Evolutionary conservation across 2,113 vertebrate species (phyloP).

Genomic region (Danio rerio): DNA sequence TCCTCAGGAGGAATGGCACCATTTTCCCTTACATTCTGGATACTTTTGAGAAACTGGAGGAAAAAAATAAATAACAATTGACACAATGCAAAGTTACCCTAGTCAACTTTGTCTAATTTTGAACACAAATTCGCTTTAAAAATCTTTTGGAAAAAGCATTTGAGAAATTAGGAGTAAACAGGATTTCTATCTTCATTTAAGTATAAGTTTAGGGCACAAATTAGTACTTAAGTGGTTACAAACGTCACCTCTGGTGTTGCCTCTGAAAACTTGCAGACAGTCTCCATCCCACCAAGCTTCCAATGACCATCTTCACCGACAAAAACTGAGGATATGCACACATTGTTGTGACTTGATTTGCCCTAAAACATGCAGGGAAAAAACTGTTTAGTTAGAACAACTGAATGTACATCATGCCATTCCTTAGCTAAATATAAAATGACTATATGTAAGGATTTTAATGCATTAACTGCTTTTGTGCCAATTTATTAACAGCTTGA

Average conservation of each 20-base stretch:
- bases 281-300: constrained; percentile 98
- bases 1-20: constrained; percentile 88
- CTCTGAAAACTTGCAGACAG: constrained; percentile 88
- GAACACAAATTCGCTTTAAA: background rate
- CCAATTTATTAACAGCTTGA: background rate
- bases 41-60: constrained; percentile 84
- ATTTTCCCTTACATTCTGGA: constrained; percentile 82
- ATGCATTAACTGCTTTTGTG: too few relatives aligned
- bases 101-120: background rate
- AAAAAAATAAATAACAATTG: background rate
- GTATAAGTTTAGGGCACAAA: background rate
- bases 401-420: too few relatives aligned
- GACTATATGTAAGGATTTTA: too few relatives aligned
- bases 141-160: background rate
- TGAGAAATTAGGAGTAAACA: background rate
- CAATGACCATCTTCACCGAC: constrained; percentile 96
- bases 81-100: constrained; percentile 16
- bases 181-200: background rate
- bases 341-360: constrained; percentile 93
- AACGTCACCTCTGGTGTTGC: constrained; percentile 76
- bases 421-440: too few relatives aligned
- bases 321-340: constrained; percentile 90
- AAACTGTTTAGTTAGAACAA: too few relatives aligned
- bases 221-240: background rate
- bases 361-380: constrained; percentile 80